Conservation (phyloP, 2,888 invertebrate species). For the Rugalucina vietnamica region DNA sequence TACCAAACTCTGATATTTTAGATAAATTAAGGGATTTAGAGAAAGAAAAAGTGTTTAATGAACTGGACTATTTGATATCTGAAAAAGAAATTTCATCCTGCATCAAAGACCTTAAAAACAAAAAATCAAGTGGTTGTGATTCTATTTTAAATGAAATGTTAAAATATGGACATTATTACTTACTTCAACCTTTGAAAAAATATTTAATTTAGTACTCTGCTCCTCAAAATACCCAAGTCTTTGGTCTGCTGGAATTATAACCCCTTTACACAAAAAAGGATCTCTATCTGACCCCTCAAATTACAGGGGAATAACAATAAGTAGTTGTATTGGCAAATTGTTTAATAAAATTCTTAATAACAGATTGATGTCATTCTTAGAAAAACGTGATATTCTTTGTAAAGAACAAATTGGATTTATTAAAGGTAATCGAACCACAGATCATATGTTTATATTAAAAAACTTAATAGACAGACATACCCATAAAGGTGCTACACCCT, state of each 20-base stretch:
- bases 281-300: background rate
- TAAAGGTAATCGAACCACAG: background rate
- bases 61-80: background rate
- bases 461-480: background rate
- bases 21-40: background rate
- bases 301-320: conserved; percentile 19
- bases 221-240: background rate
- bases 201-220: background rate
- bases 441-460: background rate
- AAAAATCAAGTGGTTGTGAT: conserved; percentile 9
- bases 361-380: background rate
- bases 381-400: background rate
- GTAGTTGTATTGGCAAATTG: conserved; percentile 13
- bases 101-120: conserved; percentile 8
- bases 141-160: conserved; percentile 11
- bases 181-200: background rate
- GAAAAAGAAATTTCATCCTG: background rate
- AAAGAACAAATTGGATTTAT: background rate
- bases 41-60: background rate
- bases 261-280: background rate
- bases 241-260: conserved; percentile 1
- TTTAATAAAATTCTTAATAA: conserved; percentile 16
- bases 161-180: background rate
- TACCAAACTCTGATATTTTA: background rate
- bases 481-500: background rate